phyloP scores from a whole-genome alignment of 2,888 invertebrate species.

The Caenorhabditis angaria region DNA sequence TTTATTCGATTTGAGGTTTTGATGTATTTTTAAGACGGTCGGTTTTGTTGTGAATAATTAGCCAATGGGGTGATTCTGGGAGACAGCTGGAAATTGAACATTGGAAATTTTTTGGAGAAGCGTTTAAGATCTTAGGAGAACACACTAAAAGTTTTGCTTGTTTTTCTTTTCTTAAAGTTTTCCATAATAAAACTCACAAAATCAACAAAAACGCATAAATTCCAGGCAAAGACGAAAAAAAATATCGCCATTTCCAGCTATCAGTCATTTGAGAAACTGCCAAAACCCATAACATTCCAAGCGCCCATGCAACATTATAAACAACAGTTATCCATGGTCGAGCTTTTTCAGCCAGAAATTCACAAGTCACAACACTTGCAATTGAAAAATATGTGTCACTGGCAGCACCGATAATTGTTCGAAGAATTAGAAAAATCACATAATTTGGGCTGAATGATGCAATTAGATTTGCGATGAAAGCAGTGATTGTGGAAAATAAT shows the following conservation, averaged over 20 bases:
- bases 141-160: neutral
- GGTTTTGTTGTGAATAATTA: conserved; percentile 31
- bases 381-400: conserved; percentile 43
- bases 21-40: conserved; percentile 36
- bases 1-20: conserved; percentile 29
- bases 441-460: conserved; percentile 37
- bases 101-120: neutral
- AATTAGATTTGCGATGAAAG: conserved; percentile 17
- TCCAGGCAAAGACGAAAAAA: conserved; percentile 19
- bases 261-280: conserved; percentile 27
- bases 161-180: neutral
- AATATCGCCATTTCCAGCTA: conserved; percentile 42
- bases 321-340: conserved; percentile 42
- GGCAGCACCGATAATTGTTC: conserved; percentile 31
- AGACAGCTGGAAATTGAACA: conserved; percentile 9
- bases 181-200: conserved; percentile 8
- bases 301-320: conserved; percentile 40
- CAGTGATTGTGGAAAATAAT: conserved; percentile 16
- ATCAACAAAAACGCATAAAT: conserved; percentile 25
- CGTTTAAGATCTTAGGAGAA: no score
- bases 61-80: conserved; percentile 43
- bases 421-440: conserved; percentile 19
- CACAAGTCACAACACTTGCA: conserved; percentile 35
- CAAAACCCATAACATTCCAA: conserved; percentile 40
- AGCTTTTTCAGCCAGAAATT: conserved; percentile 35